Evolutionary conservation across 2,113 vertebrate genomes (phyloP), one percentile per base, ranked within the genome.

Genomic region (Kryptolebias marmoratus): DNA sequence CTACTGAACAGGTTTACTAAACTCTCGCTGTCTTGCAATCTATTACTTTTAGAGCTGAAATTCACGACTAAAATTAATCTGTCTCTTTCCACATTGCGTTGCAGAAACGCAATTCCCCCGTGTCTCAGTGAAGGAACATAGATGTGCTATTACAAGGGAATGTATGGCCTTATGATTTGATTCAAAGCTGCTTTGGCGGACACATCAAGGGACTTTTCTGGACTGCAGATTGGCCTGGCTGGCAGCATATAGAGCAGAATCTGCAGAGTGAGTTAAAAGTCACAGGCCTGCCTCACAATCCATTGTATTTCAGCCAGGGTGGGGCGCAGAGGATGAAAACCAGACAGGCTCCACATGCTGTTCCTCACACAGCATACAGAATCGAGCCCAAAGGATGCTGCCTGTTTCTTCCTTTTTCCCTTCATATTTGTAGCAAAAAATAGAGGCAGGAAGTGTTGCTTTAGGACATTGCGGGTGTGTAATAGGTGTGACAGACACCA

Each of bases 251-350:
- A 89, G 84, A 85, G 72, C 72, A 85, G 88, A 88, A 92, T 92
- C 90, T 90, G 90, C 80, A 88, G 89, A 90, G 80, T 87, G 87
- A 88, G 89, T 91, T 92, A 91, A 80, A 88, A 92, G 90, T 90
- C 83, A 72, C 80, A 81, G 91, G 90, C 89, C 86, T 89, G 84
- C 83, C 85, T 90, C 58, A 82, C 88, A 88, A 80, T 90, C 87
- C 88, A 89, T 91, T 90, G 90, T 92, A 68, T 87, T 89, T 80
- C 80, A 82, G 87, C 79, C 79, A 82, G 90, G 88, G 85, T 85
- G 89, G 89, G 86, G 89, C 86, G 68, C 68, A 1, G 54, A 67
- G 83, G 90, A 93, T 90, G 88, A 89, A 89, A 91, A 90, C 84
- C 91, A 92, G 88, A 90, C 88, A 76, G 81, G 73, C 78, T 79